phyloP scores from a whole-genome alignment of 2,797 vertebrate species.

The Taenioides sp. region DNA sequence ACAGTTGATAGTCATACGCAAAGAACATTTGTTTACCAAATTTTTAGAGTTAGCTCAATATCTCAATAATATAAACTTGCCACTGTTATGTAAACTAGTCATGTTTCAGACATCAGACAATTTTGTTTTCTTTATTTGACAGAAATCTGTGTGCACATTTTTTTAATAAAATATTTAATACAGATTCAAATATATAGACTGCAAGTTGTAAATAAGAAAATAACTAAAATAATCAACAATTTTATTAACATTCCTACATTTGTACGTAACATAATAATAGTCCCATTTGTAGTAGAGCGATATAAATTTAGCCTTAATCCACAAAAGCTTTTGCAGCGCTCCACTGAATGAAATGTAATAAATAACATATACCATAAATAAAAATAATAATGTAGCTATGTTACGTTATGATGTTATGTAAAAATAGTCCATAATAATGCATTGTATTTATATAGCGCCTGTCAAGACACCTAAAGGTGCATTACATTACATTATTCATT shows the following conservation, averaged over 20 bases:
- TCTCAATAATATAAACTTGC: background rate
- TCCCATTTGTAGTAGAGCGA: background rate
- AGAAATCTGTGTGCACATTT: background rate
- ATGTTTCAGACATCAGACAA: too few relatives aligned
- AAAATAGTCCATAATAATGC: too few relatives aligned
- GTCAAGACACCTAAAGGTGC: too few relatives aligned
- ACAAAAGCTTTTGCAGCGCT: background rate
- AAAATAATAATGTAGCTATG: background rate
- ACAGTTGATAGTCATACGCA: background rate
- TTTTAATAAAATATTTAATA: background rate
- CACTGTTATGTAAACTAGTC: too few relatives aligned
- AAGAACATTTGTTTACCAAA: constrained; percentile 1
- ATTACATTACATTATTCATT: too few relatives aligned
- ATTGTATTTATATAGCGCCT: background rate
- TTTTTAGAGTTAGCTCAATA: background rate
- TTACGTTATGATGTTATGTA: too few relatives aligned
- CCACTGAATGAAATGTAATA: background rate
- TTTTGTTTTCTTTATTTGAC: background rate
- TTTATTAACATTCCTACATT: background rate
- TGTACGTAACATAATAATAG: too few relatives aligned
- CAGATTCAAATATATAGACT: background rate
- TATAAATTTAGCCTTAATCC: background rate
- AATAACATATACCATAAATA: background rate
- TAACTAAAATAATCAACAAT: background rate
- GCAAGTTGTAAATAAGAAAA: background rate